Evolutionary conservation across 2,888 invertebrate species (phyloP), one percentile per base, ranked within the genome.

Genomic region (Patella pellucida): DNA sequence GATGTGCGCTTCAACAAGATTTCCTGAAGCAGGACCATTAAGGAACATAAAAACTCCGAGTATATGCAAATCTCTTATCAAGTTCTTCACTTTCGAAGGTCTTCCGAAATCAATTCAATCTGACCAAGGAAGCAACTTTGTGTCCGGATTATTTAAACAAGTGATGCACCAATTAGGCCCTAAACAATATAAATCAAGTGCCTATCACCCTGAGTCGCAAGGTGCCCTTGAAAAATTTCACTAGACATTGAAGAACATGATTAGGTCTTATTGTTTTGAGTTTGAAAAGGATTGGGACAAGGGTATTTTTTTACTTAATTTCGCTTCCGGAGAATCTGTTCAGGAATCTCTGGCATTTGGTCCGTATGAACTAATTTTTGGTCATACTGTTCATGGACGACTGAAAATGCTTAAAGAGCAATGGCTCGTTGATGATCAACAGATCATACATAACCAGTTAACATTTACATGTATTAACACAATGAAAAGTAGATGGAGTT

Each of bases 11-110:
- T 69, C 76, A 7, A 80, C 80, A 16, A 41, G 75, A 1, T 85
- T 82, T 72, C 80, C 78, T 31, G 81, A 82, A 75, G 82, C 83
- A 52, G 75, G 83, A 54, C 84, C 83, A 12, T 72, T 83, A 41
- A 79, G 81, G 68, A 77, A 79, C 73, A 82, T 79, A 12, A 81
- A 76, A 51, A 51, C 79, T 31, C 75, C 52, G 50, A 76, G 23
- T 52, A 56, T 56, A 15, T 5, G 5, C 15, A 56, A 56, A 19
- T 7, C 56, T 12, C 2, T 56, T 0, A 14, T 72, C 12, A 79
- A 77, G 19, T 79, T 83, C 62, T 82, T 82, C 69, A 81, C 81
- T 11, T 71, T 75, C 52, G 69, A 79, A 67, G 78, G 81, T 69
- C 69, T 83, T 12, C 81, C 81, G 2, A 74, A 79, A 31, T 74